Conservation (phyloP, 2,888 invertebrate genomes). For the Pristionchus mayeri region DNA sequence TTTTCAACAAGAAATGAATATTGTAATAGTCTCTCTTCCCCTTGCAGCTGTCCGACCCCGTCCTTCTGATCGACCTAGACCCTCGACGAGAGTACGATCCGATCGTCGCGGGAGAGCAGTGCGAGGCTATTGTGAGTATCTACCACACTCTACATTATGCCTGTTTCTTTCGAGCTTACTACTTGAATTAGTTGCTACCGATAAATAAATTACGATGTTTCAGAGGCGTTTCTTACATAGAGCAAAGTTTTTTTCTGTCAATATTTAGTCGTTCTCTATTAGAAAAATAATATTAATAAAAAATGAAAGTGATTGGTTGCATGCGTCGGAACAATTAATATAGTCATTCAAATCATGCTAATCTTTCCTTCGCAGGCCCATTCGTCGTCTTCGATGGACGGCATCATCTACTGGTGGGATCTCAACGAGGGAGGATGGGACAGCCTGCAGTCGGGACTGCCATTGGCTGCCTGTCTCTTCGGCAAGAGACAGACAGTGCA, state of each 20-base stretch:
- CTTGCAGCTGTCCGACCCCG: background rate
- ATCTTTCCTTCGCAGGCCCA: background rate
- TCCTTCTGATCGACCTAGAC: background rate
- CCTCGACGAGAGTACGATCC: background rate
- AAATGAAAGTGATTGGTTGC: no score
- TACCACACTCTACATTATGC: no score
- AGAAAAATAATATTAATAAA: no score
- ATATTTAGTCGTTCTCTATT: no score
- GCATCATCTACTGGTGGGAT: slow-evolving; percentile 37
- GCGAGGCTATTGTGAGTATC: background rate
- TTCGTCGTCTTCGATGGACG: background rate
- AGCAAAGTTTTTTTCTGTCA: no score
- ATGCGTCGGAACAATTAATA: no score
- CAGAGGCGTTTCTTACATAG: no score
- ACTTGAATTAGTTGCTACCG: no score
- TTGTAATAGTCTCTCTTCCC: background rate
- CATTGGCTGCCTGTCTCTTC: slow-evolving; percentile 36
- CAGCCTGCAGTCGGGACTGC: background rate
- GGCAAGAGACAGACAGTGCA: background rate
- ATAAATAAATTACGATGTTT: no score
- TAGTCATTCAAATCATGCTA: no score
- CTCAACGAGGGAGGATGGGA: background rate
- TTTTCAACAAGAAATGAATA: no score
- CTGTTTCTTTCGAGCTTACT: no score
- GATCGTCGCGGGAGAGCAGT: background rate